Evolutionary conservation across 2,888 invertebrate genomes (phyloP).

Genomic region (Patella ulyssiponensis): DNA sequence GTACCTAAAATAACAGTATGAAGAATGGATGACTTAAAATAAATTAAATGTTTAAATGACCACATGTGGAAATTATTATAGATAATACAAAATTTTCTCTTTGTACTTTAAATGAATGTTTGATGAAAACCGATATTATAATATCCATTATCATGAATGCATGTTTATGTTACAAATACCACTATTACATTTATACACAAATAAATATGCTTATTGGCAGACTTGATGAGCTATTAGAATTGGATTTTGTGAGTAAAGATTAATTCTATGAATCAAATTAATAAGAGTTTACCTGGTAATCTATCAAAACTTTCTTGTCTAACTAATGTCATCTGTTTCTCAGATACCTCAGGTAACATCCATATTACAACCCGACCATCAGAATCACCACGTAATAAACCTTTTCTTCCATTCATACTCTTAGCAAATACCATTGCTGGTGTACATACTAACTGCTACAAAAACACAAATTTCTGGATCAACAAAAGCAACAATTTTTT

Average conservation of each 20-base stretch:
- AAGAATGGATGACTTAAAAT: too few relatives aligned
- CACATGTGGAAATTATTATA: too few relatives aligned
- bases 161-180: too few relatives aligned
- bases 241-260: background rate
- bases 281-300: constrained; percentile 70
- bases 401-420: constrained; percentile 74
- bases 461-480: constrained; percentile 14
- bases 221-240: background rate
- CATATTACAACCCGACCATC: constrained; percentile 91
- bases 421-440: constrained; percentile 86
- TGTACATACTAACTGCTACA: constrained; percentile 88
- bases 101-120: too few relatives aligned
- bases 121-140: too few relatives aligned
- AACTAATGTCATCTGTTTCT: constrained; percentile 77
- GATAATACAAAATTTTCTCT: too few relatives aligned
- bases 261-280: too few relatives aligned
- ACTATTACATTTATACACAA: background rate
- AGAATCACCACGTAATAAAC: constrained; percentile 90
- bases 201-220: background rate
- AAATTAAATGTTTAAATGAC: too few relatives aligned
- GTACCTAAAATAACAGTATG: too few relatives aligned
- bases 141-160: too few relatives aligned
- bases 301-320: constrained; percentile 76
- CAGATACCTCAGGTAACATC: constrained; percentile 88
- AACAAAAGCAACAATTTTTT: too few relatives aligned